phyloP scores from a whole-genome alignment of 1,140 invertebrate genomes.

The Octopus sinensis region DNA sequence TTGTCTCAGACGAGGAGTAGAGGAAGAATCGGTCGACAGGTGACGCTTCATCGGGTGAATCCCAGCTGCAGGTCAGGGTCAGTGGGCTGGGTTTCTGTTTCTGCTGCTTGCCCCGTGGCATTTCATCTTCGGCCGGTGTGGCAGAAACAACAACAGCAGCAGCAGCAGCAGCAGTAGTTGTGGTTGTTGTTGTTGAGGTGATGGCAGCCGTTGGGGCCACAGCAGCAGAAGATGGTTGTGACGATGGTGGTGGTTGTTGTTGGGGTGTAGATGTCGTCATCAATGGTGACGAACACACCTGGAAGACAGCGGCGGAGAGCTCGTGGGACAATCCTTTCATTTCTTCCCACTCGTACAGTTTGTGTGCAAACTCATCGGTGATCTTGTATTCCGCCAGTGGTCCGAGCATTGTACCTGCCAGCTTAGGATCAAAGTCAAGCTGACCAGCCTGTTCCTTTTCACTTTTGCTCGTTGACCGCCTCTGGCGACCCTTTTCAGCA shows the following conservation, averaged over 20 bases:
- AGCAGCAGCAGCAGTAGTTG: background rate
- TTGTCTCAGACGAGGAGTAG: slow-evolving; percentile 36
- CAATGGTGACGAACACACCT: slow-evolving; percentile 25
- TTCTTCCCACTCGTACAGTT: slow-evolving; percentile 88
- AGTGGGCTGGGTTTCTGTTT: background rate
- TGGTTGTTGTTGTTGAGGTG: too few species aligned
- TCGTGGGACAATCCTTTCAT: slow-evolving; percentile 49
- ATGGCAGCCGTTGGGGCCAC: background rate
- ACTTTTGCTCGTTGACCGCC: slow-evolving; percentile 59
- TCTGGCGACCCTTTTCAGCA: slow-evolving; percentile 45
- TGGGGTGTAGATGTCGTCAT: background rate
- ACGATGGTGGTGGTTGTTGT: background rate
- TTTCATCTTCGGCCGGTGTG: too few species aligned
- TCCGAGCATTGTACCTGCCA: slow-evolving; percentile 39
- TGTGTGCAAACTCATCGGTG: slow-evolving; percentile 81
- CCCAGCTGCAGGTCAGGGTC: slow-evolving; percentile 35
- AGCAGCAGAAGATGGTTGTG: background rate
- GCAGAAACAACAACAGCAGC: too few species aligned
- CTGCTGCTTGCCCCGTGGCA: background rate
- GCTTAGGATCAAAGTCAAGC: slow-evolving; percentile 36
- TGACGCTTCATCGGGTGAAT: slow-evolving; percentile 40
- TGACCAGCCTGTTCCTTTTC: slow-evolving; percentile 47
- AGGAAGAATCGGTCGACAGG: slow-evolving; percentile 35
- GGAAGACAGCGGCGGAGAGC: slow-evolving; percentile 37
- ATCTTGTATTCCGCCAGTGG: slow-evolving; percentile 55